Evolutionary conservation across 2,888 invertebrate species (phyloP), one percentile per base, ranked within the genome.

Genomic region (Drosophila histrio): DNA sequence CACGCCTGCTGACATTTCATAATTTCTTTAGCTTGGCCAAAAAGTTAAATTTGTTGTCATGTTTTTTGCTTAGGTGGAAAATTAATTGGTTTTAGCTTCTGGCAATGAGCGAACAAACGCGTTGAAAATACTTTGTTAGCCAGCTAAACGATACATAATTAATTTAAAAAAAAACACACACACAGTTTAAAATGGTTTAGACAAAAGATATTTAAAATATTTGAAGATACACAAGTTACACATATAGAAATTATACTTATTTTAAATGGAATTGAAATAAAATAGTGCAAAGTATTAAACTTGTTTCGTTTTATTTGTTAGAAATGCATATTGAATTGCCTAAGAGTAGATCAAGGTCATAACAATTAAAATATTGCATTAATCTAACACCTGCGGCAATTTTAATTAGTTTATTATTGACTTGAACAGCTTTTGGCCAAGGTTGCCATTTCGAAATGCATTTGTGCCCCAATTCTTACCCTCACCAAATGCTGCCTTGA

Each of bases 1-100:
- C 66, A 69, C 24, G 58, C 44, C 49, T 58, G 75, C 76, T 74
- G 77, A 77, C 72, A 77, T 64, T 72, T 72, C 64, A 68, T 59
- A 64, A 64, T 64, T 75, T 67, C 49, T 54, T 30, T 46, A 11
- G 46, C 38, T 63, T 56, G 39, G 44, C 34, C 26, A 53, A 60
- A 60, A 63, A 43, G 32, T 26, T 44, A 44, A 66, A 39, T 39
- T 15, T 63, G 63, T 69, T 74, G 57, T 65, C 81, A 70, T 72
- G 72, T 81, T 77, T 69, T 36, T 30, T 21, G 70, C 49, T 72
- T 72, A 61, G 81, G 84, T 84, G 75, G 67, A 72, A 70, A 75
- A 73, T 68, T 70, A 76, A 72, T 77, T 73, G 71, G 62, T 67
- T 68, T 69, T 66, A 61, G 69, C 62, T 47, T 46, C 41, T 71